A percentile compares a stretch with the other conserved stretches of the same genome.
phyloP scores from a whole-genome alignment of 2,888 invertebrate genomes.

The Crepidodera aurea region DNA sequence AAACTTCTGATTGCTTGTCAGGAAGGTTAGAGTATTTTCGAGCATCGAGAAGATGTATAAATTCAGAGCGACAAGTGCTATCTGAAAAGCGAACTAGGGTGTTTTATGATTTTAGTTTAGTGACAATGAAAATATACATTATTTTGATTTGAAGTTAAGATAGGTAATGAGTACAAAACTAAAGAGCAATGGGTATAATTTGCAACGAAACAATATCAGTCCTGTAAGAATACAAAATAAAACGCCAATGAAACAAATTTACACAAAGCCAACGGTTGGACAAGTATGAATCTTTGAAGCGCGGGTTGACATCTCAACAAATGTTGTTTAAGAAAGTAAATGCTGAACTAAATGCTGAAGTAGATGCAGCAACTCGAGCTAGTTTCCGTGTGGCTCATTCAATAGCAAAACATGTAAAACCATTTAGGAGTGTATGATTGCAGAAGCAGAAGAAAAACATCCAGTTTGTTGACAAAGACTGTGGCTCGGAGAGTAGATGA shows the following conservation, averaged over 20 bases:
- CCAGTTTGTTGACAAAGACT: constrained; percentile 12
- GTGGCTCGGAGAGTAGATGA: constrained; percentile 19
- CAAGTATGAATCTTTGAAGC: constrained; percentile 3
- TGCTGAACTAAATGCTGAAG: constrained; percentile 6
- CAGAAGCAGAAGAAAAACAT: constrained; percentile 18
- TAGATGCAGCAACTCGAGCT: constrained; percentile 12
- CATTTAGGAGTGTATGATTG: constrained; percentile 19
- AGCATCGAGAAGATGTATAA: too few relatives aligned
- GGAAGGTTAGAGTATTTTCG: too few relatives aligned
- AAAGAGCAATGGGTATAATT: too few relatives aligned
- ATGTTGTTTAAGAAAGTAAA: too few relatives aligned
- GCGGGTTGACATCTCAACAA: constrained; percentile 11
- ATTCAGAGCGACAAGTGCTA: too few relatives aligned
- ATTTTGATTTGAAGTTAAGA: too few relatives aligned
- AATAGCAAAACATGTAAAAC: constrained; percentile 18
- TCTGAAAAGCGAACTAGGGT: too few relatives aligned
- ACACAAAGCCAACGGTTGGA: neutral
- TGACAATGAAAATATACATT: too few relatives aligned
- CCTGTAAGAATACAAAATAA: neutral
- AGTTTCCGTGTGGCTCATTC: constrained; percentile 15
- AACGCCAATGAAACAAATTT: neutral
- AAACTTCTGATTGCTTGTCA: too few relatives aligned
- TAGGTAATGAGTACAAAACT: too few relatives aligned
- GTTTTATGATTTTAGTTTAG: too few relatives aligned
- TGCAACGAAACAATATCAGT: neutral